phyloP scores from a whole-genome alignment of 2,888 invertebrate species.

The Arge pagana region DNA sequence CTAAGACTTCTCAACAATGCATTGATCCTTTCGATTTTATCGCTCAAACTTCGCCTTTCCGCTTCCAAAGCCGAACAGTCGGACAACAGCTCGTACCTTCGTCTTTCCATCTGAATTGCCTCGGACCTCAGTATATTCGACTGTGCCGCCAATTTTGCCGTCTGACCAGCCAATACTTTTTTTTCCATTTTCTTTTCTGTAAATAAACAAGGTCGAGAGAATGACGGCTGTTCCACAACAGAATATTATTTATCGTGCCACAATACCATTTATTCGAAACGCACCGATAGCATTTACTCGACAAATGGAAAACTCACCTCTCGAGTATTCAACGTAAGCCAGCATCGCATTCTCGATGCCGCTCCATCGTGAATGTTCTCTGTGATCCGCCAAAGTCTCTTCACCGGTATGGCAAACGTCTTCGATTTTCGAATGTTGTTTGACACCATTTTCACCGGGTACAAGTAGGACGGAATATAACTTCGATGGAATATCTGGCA shows the following conservation, averaged over 20 bases:
- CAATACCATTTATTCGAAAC: not conserved
- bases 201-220: slow-evolving; percentile 25
- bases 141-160: slow-evolving; percentile 45
- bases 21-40: slow-evolving; percentile 51
- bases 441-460: slow-evolving; percentile 49
- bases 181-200: slow-evolving; percentile 49
- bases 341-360: slow-evolving; percentile 53
- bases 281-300: not conserved
- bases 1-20: slow-evolving; percentile 50
- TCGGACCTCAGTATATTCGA: slow-evolving; percentile 48
- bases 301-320: slow-evolving; percentile 41
- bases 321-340: slow-evolving; percentile 52
- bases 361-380: slow-evolving; percentile 49
- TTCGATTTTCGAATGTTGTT: slow-evolving; percentile 44
- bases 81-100: slow-evolving; percentile 46
- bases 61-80: slow-evolving; percentile 46
- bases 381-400: slow-evolving; percentile 30
- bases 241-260: not conserved
- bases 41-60: slow-evolving; percentile 47
- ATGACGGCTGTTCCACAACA: not conserved
- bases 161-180: slow-evolving; percentile 45
- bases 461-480: slow-evolving; percentile 45
- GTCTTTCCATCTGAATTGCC: slow-evolving; percentile 46
- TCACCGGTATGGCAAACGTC: slow-evolving; percentile 39
- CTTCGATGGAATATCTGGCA: slow-evolving; percentile 42